Evolutionary conservation across 2,113 vertebrate species (phyloP), one percentile per base, ranked within the genome.

Genomic region (Entomyzon cyanotis): DNA sequence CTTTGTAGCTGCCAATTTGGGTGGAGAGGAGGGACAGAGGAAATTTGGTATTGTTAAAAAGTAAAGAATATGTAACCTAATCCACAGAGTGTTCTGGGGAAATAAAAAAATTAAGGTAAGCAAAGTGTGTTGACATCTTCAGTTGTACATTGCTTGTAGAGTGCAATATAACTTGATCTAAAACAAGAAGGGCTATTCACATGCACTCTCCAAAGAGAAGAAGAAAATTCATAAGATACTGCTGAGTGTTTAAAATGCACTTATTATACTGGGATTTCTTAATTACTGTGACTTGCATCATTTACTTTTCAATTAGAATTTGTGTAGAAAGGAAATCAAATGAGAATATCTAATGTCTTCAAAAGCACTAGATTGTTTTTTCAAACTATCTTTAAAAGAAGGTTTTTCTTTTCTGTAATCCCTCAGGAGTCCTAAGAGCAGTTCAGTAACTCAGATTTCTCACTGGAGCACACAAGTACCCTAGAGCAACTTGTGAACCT

Each of bases 251-350:
- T 92, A 73, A 80, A 89, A 92, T 65, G 50, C 20, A 25, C 4
- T 91, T 64, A 24, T 23, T 88, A 42, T 56, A 24, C 52, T 94
- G 63, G 50, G 84, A 41, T 69, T 90, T 91, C 44, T 94, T 90
- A 93, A 85, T 94, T 93, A 70, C 46, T 27, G 12, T 59, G 39
- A 80, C 78, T 92, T 19, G 31, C 47, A 70, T 76, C 1, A 56
- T 93, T 89, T 95, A 77, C n/a, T 70, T 87, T 95, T 78, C 87
- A 56, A 67, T 87, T 77, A 90, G 44, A 85, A 67, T 64, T 78
- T 74, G 21, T 81, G 50, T 70, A 55, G 69, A 82, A 89, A 76
- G 62, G 30, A 89, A 92, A 83, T 84, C 14, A 87, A 89, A 80
- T 70, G 31, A 70, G 50, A 65, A 27, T 76, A 88, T 37, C 39